Percentiles rank a stretch among this genome's conserved stretches.
phyloP scores from a whole-genome alignment of 2,113 vertebrate species.

The Candoia aspera region DNA sequence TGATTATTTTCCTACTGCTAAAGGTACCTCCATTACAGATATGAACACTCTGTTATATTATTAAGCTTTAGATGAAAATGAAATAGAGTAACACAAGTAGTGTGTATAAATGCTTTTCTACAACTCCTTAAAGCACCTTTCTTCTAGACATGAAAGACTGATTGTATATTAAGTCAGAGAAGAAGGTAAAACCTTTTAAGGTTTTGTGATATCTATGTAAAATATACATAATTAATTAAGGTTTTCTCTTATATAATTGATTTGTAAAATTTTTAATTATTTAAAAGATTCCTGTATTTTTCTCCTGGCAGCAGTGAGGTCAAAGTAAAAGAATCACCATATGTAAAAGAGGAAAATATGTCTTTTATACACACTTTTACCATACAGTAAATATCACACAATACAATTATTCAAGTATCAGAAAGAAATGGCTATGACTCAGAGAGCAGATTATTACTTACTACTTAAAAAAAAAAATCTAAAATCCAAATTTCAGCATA shows the following conservation, averaged over 20 bases:
- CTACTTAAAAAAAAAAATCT: not conserved
- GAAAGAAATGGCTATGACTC: not conserved
- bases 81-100: not conserved
- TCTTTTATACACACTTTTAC: not conserved
- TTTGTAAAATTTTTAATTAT: not conserved
- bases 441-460: not conserved
- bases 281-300: not conserved
- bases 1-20: not conserved
- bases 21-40: constrained; percentile 1
- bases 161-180: not conserved
- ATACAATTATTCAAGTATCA: not conserved
- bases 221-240: not conserved
- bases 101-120: not conserved
- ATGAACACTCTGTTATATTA: not conserved
- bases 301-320: not conserved
- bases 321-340: not conserved
- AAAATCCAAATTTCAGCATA: not conserved
- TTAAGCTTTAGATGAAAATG: not conserved
- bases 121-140: not conserved
- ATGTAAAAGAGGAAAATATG: not conserved
- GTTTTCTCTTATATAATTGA: not conserved
- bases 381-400: not conserved
- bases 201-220: not conserved
- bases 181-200: not conserved
- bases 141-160: not conserved